Percentiles rank a stretch among this genome's conserved stretches.
These are phyloP conservation scores for Apocrypta bakeri DNA, from an alignment of 1,140 invertebrate species.

Conservation along the genomic window DNA sequence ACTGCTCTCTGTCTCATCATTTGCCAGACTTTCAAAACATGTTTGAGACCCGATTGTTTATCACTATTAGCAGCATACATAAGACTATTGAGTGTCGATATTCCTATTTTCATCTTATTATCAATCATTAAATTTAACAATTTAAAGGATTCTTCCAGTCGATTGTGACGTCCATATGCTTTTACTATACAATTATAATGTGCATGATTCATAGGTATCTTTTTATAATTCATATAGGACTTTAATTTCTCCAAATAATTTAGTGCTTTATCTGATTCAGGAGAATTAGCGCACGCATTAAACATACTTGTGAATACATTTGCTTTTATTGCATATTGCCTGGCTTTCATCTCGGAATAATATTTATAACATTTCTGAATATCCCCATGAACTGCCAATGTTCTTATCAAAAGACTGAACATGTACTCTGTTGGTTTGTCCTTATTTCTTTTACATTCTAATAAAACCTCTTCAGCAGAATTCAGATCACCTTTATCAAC, in stretches of 20 bases:
- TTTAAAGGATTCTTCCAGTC: slow-evolving; percentile 84
- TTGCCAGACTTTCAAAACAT: slow-evolving; percentile 89
- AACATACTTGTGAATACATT: slow-evolving; percentile 89
- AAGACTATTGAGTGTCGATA: slow-evolving; percentile 85
- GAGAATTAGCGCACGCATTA: slow-evolving; percentile 89
- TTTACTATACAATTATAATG: slow-evolving; percentile 94
- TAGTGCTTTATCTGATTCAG: slow-evolving; percentile 80
- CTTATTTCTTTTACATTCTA: slow-evolving; percentile 83
- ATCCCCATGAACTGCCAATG: slow-evolving; percentile 86
- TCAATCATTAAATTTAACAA: slow-evolving; percentile 89
- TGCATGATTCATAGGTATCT: slow-evolving; percentile 81
- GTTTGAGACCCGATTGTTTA: slow-evolving; percentile 84
- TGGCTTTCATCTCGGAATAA: slow-evolving; percentile 87
- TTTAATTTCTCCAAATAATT: slow-evolving; percentile 75
- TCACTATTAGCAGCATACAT: slow-evolving; percentile 88
- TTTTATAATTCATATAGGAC: slow-evolving; percentile 75
- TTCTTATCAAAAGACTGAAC: slow-evolving; percentile 87
- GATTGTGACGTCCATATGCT: slow-evolving; percentile 88
- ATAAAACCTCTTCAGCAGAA: slow-evolving; percentile 86
- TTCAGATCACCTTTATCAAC: slow-evolving; percentile 78
- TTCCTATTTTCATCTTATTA: slow-evolving; percentile 78
- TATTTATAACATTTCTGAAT: slow-evolving; percentile 89
- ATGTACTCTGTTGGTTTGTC: slow-evolving; percentile 86
- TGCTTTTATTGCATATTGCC: slow-evolving; percentile 79
- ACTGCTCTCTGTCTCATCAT: slow-evolving; percentile 77